Percentiles rank a stretch among this genome's conserved stretches.
Conservation (phyloP, 2,113 vertebrate genomes). For the Oncorhynchus keta region DNA sequence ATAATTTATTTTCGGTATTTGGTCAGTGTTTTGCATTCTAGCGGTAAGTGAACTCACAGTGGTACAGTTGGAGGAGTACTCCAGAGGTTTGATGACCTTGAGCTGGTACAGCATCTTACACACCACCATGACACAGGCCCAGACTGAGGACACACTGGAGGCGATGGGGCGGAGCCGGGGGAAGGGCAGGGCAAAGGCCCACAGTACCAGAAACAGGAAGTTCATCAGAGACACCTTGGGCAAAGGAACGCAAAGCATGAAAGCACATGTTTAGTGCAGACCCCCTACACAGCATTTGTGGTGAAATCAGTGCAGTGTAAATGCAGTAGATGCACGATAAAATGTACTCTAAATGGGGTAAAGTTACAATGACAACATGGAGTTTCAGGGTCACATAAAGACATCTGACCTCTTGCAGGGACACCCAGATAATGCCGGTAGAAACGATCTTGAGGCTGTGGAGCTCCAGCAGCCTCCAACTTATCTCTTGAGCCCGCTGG, state of each 20-base stretch:
- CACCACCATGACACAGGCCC: constrained; percentile 77
- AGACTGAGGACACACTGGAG: constrained; percentile 71
- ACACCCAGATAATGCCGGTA: constrained; percentile 72
- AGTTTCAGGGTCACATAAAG: neutral
- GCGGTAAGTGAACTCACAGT: constrained; percentile 59
- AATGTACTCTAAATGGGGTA: neutral
- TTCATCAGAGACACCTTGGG: constrained; percentile 77
- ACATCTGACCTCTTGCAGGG: constrained; percentile 69
- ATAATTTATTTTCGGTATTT: neutral
- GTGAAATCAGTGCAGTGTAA: neutral
- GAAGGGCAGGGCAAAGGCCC: constrained; percentile 74
- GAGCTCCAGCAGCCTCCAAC: constrained; percentile 75
- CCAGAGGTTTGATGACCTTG: constrained; percentile 71
- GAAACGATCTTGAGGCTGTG: constrained; percentile 74
- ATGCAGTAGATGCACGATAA: neutral
- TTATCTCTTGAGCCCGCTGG: constrained; percentile 60
- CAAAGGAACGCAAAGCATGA: neutral
- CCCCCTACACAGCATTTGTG: neutral
- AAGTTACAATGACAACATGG: neutral
- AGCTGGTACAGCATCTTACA: constrained; percentile 82
- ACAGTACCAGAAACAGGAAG: constrained; percentile 70
- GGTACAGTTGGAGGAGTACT: constrained; percentile 77
- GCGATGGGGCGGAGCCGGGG: constrained; percentile 63
- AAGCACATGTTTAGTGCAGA: no score
- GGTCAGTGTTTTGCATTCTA: neutral